phyloP scores from a whole-genome alignment of 2,888 invertebrate species.

The Lycocerus yunnanus region DNA sequence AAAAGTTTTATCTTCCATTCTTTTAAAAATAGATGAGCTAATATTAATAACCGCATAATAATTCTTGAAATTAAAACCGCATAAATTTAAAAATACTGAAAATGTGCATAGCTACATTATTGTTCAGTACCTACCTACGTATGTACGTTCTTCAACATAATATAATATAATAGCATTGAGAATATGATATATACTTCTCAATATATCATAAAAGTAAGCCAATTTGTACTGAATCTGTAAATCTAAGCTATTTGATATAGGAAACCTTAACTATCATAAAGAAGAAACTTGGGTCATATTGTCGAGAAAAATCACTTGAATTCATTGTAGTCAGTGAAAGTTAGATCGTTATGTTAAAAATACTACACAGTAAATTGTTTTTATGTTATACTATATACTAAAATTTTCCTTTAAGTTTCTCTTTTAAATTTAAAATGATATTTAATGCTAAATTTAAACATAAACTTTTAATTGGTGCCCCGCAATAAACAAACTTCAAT shows the following conservation, averaged over 20 bases:
- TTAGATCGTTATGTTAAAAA: not conserved
- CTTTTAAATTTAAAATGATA: not conserved
- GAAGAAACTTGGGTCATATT: not conserved
- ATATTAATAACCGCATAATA: not conserved
- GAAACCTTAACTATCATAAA: not conserved
- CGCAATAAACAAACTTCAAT: not conserved
- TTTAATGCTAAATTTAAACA: not conserved
- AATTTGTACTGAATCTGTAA: not conserved
- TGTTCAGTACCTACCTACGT: too few relatives aligned
- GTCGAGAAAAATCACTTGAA: not conserved
- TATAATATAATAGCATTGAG: not conserved
- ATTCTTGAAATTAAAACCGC: not conserved
- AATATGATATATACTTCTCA: not conserved
- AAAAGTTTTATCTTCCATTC: not conserved
- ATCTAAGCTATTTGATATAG: not conserved
- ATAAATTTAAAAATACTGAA: not conserved
- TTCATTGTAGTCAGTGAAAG: not conserved
- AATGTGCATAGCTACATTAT: not conserved
- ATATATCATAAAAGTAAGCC: not conserved
- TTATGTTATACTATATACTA: not conserved
- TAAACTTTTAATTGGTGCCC: not conserved
- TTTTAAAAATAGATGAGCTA: not conserved
- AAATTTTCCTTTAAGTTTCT: not conserved
- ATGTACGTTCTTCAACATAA: not conserved
- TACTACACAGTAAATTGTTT: not conserved